These are phyloP conservation scores for Cryptocheilus praepositus DNA, from an alignment of 2,888 invertebrate species.

Conservation along the genomic window DNA sequence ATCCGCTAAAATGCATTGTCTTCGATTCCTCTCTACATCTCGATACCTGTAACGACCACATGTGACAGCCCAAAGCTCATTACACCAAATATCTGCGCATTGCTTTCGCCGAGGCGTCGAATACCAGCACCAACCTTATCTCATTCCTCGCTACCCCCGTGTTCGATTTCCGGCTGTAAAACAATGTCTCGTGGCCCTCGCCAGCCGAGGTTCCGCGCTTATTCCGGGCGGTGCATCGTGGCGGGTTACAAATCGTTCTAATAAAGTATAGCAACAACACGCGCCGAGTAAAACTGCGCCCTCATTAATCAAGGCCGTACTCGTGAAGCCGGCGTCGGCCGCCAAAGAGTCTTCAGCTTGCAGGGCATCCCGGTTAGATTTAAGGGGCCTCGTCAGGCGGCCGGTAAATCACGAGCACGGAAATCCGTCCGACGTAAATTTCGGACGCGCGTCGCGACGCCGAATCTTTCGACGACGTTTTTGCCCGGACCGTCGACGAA, in stretches of 20 bases:
- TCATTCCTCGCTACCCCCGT: too few species aligned
- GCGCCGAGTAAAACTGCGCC: slow-evolving; percentile 8
- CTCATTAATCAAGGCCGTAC: slow-evolving; percentile 37
- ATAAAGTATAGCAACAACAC: slow-evolving; percentile 21
- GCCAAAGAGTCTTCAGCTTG: slow-evolving; percentile 13
- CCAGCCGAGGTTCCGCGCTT: too few species aligned
- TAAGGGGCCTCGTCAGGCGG: slow-evolving; percentile 16
- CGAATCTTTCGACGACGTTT: not conserved
- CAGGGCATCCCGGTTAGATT: slow-evolving; percentile 14
- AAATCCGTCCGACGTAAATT: slow-evolving; percentile 35
- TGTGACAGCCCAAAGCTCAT: too few species aligned
- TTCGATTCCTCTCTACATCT: too few species aligned
- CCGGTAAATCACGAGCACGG: slow-evolving; percentile 30
- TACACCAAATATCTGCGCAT: too few species aligned
- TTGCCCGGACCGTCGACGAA: too few species aligned
- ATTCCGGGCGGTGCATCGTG: not conserved
- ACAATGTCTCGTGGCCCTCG: too few species aligned
- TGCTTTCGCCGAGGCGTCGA: too few species aligned
- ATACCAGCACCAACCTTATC: too few species aligned
- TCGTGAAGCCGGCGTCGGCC: slow-evolving; percentile 20
- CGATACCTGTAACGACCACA: too few species aligned
- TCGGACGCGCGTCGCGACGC: slow-evolving; percentile 10
- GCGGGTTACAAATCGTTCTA: slow-evolving; percentile 30
- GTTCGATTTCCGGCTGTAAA: too few species aligned
- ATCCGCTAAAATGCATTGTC: too few species aligned